Evolutionary conservation across 2,888 invertebrate genomes (phyloP), one percentile per base, ranked within the genome.

Genomic region (Amiota minor): DNA sequence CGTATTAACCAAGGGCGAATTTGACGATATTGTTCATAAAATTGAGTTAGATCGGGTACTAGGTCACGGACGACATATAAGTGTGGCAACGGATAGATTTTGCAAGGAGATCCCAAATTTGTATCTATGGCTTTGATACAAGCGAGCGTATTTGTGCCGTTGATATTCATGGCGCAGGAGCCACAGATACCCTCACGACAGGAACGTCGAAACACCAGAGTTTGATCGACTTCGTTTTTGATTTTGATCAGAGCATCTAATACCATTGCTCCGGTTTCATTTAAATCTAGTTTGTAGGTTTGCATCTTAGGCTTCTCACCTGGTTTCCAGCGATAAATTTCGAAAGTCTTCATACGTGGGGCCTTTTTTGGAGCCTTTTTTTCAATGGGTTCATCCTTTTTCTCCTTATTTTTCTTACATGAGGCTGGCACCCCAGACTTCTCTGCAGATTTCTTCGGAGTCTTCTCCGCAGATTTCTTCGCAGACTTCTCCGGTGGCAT

Each of bases 161-260:
- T 95, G 89, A 99, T 98, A 90, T 98, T 99, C 99, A 99, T 99
- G 18, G 98, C 95, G 90, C 99, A 99, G 8, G 98, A 98, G 0
- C 99, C 99, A 88, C 99, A 99, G 81, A 99, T 99, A 14, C 98
- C 97, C 90, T 99, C 99, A 72, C 98, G 94, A 86, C 99, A 99
- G 0, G 98, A 98, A 76, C 98, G 92, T 70, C 99, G 92, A 90
- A 99, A 99, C 1, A 98, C 97, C 77, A 99, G 91, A 0, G 98
- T 97, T 0, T 97, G 95, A 89, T 99, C 99, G 14, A 96, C 91
- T 89, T 98, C 96, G 89, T 97, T 97, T 89, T 99, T 99, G 71
- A 99, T 98, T 90, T 98, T 97, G 80, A 98, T 94, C 70, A 99
- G 90, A 0, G 96, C 98, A 90, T 99, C 98, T 74, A 99, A 91